A percentile compares a stretch with the other conserved stretches of the same genome.
These are phyloP conservation scores for Delichon dasypus DNA, from an alignment of 2,797 vertebrate genomes.

Conservation along the genomic window DNA sequence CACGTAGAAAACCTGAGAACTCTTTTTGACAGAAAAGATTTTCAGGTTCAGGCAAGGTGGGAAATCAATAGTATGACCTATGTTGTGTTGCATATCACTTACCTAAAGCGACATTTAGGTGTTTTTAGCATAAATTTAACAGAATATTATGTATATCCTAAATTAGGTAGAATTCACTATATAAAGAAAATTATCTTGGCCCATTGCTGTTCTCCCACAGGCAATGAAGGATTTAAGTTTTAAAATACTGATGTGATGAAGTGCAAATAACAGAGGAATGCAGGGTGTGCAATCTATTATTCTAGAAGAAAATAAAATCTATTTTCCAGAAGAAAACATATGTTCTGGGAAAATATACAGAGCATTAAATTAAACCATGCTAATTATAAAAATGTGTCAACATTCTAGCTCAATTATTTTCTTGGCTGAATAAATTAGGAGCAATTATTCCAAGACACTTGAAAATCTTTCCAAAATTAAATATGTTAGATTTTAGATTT, in stretches of 20 bases:
- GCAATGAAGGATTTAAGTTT: not conserved
- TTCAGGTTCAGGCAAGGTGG: not conserved
- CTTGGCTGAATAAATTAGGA: not conserved
- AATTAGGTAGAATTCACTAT: not conserved
- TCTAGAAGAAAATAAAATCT: not conserved
- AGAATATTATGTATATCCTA: not conserved
- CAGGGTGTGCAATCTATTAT: accelerated
- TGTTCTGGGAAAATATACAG: not conserved
- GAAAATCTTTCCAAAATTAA: not conserved
- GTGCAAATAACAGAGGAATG: not conserved
- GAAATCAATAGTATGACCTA: not conserved
- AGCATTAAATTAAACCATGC: not conserved
- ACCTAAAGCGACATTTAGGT: not conserved
- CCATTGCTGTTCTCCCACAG: not conserved
- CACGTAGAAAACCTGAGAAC: not conserved
- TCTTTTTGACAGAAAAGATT: not conserved
- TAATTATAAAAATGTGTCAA: not conserved
- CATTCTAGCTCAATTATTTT: not conserved
- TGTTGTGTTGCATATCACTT: not conserved
- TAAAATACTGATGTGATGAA: not conserved
- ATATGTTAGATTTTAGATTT: not conserved
- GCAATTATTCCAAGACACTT: not conserved
- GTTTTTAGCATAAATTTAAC: not conserved
- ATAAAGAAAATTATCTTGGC: not conserved
- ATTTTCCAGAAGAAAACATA: not conserved